Evolutionary conservation across 2,797 vertebrate species (phyloP).

Genomic region (Microhierax caerulescens): DNA sequence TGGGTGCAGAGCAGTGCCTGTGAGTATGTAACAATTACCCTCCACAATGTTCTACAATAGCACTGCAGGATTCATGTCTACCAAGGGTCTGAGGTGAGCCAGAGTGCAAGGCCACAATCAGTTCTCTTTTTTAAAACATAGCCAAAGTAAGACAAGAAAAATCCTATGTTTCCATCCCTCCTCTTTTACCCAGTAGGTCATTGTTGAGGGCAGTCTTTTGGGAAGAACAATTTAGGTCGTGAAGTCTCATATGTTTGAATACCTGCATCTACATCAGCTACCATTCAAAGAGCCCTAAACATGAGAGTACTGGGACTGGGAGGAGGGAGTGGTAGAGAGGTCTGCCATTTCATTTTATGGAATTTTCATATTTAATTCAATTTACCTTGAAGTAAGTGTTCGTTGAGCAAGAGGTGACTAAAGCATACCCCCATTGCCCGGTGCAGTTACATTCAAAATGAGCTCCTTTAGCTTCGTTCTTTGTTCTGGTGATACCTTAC

Average conservation of each 20-base stretch:
- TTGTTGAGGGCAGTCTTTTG: background rate
- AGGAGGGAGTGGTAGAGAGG: background rate
- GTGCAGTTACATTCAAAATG: background rate
- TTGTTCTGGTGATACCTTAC: background rate
- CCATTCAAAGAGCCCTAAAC: background rate
- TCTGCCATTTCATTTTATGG: background rate
- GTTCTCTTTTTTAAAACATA: background rate
- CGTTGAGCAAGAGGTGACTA: background rate
- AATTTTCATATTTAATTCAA: too few species aligned
- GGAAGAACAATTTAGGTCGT: background rate
- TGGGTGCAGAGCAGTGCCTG: background rate
- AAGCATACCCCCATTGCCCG: background rate
- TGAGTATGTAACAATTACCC: background rate
- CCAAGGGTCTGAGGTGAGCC: background rate
- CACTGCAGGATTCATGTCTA: background rate
- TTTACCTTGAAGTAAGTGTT: background rate
- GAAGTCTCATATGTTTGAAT: background rate
- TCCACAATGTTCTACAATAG: background rate
- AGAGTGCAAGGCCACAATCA: background rate
- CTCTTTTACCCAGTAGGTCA: background rate
- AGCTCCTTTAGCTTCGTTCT: background rate
- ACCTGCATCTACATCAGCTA: background rate
- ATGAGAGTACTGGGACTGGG: background rate
- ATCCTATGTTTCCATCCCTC: background rate
- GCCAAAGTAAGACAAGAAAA: background rate